These are phyloP conservation scores for Cheilosia vernalis DNA, from an alignment of 2,888 invertebrate species.

Conservation along the genomic window DNA sequence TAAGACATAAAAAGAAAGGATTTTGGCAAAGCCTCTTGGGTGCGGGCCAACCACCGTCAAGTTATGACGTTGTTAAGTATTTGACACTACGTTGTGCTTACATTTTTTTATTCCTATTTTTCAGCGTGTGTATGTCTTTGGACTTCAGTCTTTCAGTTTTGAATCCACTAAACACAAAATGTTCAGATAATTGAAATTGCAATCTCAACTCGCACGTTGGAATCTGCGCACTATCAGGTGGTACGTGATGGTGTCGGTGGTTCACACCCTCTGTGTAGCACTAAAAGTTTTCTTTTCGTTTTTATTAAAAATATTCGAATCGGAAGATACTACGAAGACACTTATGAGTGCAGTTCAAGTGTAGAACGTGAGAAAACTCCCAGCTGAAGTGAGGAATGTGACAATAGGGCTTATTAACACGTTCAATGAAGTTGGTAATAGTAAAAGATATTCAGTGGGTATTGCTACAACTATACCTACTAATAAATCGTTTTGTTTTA, in stretches of 20 bases:
- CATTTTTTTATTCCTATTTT: neutral
- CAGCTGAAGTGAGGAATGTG: constrained; percentile 1
- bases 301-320: neutral
- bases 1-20: neutral
- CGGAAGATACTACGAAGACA: neutral
- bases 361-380: constrained; percentile 39
- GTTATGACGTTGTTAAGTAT: constrained; percentile 8
- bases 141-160: neutral
- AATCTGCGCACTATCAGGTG: constrained; percentile 34
- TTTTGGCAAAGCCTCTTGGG: constrained; percentile 8
- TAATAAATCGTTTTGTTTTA: no score
- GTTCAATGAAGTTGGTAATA: neutral
- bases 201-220: constrained; percentile 47
- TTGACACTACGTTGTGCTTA: neutral
- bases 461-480: no score
- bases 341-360: neutral
- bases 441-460: neutral
- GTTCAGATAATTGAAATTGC: constrained; percentile 20
- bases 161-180: neutral
- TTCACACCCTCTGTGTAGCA: neutral
- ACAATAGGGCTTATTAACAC: constrained; percentile 21
- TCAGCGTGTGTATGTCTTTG: neutral
- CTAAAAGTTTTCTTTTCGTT: neutral
- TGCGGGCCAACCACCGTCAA: neutral
- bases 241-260: constrained; percentile 45